Evolutionary conservation across 2,797 vertebrate genomes (phyloP).

Genomic region (Poecilia velifera): DNA sequence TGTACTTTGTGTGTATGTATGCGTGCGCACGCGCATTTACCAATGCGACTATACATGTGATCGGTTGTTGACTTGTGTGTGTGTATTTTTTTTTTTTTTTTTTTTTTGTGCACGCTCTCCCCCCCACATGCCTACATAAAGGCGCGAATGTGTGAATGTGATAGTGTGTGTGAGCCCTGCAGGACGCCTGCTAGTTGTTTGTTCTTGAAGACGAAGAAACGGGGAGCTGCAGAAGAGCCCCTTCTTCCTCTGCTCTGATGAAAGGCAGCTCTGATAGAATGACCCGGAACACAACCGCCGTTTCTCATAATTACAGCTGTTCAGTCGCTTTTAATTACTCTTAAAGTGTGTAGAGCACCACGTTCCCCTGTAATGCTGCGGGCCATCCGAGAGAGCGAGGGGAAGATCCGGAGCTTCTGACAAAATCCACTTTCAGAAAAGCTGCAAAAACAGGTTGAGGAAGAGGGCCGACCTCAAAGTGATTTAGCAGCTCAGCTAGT

Average conservation of each 20-base stretch:
- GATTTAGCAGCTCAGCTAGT: slow-evolving; percentile 70
- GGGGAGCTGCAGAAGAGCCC: slow-evolving; percentile 81
- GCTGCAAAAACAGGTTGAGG: slow-evolving; percentile 54
- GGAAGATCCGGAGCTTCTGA: slow-evolving; percentile 72
- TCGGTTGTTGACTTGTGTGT: slow-evolving; percentile 28
- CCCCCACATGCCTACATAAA: slow-evolving; percentile 46
- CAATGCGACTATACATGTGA: slow-evolving; percentile 47
- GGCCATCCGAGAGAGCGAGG: slow-evolving; percentile 72
- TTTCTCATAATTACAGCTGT: slow-evolving; percentile 81
- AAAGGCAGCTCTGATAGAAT: slow-evolving; percentile 76
- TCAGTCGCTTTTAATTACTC: slow-evolving; percentile 82
- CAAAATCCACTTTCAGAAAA: slow-evolving; percentile 71
- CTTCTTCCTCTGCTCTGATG: slow-evolving; percentile 71
- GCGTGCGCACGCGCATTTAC: slow-evolving; percentile 25
- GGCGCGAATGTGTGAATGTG: slow-evolving; percentile 60
- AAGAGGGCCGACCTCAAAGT: slow-evolving; percentile 72
- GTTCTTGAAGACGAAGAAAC: slow-evolving; percentile 83
- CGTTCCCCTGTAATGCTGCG: slow-evolving; percentile 78
- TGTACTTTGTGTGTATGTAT: not conserved
- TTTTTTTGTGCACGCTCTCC: slow-evolving; percentile 35
- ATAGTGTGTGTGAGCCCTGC: slow-evolving; percentile 59
- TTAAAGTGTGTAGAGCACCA: slow-evolving; percentile 77
- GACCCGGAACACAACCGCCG: slow-evolving; percentile 73
- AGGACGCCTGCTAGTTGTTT: slow-evolving; percentile 82
- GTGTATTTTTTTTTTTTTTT: not conserved